These are phyloP conservation scores for Pseudomyrmex gracilis DNA, from an alignment of 1,140 invertebrate species.

Conservation along the genomic window DNA sequence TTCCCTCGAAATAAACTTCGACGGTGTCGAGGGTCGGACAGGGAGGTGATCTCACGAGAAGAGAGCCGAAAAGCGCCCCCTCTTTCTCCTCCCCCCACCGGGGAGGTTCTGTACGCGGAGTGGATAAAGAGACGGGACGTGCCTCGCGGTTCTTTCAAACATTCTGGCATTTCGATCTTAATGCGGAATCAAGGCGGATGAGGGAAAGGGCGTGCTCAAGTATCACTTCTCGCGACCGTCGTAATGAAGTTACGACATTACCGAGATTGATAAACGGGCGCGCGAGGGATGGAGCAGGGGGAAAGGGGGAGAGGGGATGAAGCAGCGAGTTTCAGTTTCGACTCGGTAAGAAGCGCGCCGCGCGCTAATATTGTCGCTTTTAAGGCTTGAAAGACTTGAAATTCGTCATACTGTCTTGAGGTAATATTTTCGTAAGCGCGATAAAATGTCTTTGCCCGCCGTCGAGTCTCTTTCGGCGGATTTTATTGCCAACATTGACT, in stretches of 20 bases:
- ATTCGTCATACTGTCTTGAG: conserved; percentile 30
- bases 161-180: conserved; percentile 34
- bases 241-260: conserved; percentile 56
- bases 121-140: neutral
- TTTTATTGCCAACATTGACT: conserved; percentile 31
- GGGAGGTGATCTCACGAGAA: conserved; percentile 17
- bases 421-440: conserved; percentile 38
- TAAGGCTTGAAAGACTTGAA: conserved; percentile 23
- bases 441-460: neutral
- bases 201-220: neutral
- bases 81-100: too few species aligned
- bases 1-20: conserved; percentile 66
- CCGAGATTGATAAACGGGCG: conserved; percentile 42
- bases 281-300: too few species aligned
- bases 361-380: conserved; percentile 40
- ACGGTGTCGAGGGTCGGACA: conserved; percentile 48
- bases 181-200: conserved; percentile 22
- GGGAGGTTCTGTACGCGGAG: neutral
- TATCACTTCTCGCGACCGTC: conserved; percentile 18
- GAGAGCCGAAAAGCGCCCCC: neutral
- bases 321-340: conserved; percentile 1
- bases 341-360: conserved; percentile 11
- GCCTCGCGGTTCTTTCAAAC: conserved; percentile 51
- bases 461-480: neutral
- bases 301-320: too few species aligned